Evolutionary conservation across 2,113 vertebrate genomes (phyloP).

Genomic region (Hemiscyllium ocellatum): DNA sequence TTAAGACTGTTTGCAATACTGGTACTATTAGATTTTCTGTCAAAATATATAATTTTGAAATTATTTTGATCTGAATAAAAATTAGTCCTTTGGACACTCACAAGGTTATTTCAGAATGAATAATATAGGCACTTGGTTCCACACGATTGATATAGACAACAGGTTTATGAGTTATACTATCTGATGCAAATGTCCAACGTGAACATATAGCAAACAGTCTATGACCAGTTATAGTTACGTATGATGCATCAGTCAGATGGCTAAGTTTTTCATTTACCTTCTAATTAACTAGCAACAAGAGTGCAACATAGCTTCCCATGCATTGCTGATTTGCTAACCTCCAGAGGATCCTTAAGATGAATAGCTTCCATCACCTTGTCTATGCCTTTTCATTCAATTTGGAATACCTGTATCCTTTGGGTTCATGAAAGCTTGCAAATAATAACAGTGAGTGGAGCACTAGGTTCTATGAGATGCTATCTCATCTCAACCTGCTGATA

Average conservation of each 20-base stretch:
- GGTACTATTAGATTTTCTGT: too few relatives aligned
- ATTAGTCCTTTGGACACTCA: too few relatives aligned
- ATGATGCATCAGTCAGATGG: neutral
- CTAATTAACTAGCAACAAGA: neutral
- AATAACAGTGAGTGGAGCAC: neutral
- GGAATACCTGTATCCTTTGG: slow-evolving; percentile 5
- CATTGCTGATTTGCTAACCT: neutral
- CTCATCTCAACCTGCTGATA: neutral
- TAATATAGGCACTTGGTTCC: neutral
- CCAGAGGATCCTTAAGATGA: neutral
- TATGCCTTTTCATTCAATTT: neutral
- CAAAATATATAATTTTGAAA: too few relatives aligned
- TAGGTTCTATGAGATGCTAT: neutral
- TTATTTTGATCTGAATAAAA: too few relatives aligned
- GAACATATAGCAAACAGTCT: neutral
- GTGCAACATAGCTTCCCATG: neutral
- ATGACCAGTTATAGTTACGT: neutral
- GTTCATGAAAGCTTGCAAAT: neutral
- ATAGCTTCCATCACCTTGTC: neutral
- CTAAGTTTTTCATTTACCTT: neutral
- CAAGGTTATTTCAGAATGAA: too few relatives aligned
- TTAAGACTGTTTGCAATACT: too few relatives aligned
- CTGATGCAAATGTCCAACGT: neutral
- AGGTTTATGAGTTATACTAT: neutral
- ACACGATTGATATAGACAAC: neutral